A percentile compares a stretch with the other conserved stretches of the same genome.
Conservation (phyloP, 2,113 vertebrate species). For the Chroicocephalus ridibundus region DNA sequence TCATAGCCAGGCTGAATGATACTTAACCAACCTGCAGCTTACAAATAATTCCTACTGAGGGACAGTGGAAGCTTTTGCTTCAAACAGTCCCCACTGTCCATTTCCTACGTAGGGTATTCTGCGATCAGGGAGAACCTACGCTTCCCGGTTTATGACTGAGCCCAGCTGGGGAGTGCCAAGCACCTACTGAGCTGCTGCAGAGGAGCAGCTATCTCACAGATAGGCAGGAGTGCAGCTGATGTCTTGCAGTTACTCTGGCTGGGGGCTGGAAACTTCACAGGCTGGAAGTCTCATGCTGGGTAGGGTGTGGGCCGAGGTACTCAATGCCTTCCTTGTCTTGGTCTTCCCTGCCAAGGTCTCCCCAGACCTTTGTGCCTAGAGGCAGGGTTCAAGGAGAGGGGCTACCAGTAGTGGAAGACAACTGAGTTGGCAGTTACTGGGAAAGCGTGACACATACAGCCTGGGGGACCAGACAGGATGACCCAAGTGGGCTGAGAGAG, state of each 20-base stretch:
- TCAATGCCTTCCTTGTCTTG: background rate
- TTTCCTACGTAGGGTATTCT: background rate
- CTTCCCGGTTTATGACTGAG: background rate
- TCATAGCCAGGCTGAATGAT: background rate
- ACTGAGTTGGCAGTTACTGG: background rate
- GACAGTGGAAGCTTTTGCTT: background rate
- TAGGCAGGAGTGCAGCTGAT: background rate
- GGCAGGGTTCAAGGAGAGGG: background rate
- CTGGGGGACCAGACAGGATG: background rate
- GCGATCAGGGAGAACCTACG: background rate
- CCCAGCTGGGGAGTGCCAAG: background rate
- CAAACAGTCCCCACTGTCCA: background rate
- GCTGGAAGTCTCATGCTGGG: background rate
- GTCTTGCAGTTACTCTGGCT: background rate
- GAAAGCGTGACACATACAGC: background rate
- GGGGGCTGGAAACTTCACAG: background rate
- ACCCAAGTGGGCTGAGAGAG: background rate
- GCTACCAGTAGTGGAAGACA: background rate
- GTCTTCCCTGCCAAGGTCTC: background rate
- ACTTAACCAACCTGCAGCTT: background rate
- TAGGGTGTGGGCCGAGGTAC: background rate
- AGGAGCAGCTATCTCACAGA: background rate
- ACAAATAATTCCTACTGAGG: background rate
- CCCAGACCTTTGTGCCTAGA: background rate
- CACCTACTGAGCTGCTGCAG: background rate